Conservation (phyloP, 1,140 invertebrate genomes). For the Orius insidiosus region DNA sequence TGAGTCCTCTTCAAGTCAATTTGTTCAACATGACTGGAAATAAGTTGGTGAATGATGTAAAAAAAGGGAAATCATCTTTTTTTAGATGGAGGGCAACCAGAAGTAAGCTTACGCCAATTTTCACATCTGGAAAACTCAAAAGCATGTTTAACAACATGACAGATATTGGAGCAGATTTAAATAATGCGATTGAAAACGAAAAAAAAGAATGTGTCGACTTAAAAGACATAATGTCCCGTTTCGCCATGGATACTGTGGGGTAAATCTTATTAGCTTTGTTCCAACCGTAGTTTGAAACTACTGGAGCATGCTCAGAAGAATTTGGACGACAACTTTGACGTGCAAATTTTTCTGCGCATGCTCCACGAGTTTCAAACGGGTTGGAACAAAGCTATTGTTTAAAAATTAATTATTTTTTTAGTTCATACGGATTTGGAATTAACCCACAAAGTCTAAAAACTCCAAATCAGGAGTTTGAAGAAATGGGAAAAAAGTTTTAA, state of each 20-base stretch:
- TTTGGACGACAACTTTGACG: no score
- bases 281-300: no score
- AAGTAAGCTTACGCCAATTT: slow-evolving; percentile 1
- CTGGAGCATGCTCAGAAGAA: no score
- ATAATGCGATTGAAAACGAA: neutral
- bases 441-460: neutral
- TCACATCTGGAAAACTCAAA: neutral
- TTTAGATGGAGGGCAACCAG: neutral
- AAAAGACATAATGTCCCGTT: neutral
- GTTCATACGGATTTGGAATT: neutral
- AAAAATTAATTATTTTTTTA: neutral
- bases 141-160: neutral
- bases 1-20: neutral
- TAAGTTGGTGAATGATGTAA: neutral
- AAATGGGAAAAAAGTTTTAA: neutral
- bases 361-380: no score
- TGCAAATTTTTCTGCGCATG: no score
- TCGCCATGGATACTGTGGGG: slow-evolving; percentile 1
- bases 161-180: neutral
- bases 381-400: neutral
- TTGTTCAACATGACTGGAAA: slow-evolving; percentile 5
- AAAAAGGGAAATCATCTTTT: neutral
- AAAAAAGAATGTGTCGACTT: neutral
- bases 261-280: no score
- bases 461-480: neutral